Percentiles rank a stretch among this genome's conserved stretches.
Conservation (phyloP, 1,140 invertebrate genomes). For the Drosophila nasuta region DNA sequence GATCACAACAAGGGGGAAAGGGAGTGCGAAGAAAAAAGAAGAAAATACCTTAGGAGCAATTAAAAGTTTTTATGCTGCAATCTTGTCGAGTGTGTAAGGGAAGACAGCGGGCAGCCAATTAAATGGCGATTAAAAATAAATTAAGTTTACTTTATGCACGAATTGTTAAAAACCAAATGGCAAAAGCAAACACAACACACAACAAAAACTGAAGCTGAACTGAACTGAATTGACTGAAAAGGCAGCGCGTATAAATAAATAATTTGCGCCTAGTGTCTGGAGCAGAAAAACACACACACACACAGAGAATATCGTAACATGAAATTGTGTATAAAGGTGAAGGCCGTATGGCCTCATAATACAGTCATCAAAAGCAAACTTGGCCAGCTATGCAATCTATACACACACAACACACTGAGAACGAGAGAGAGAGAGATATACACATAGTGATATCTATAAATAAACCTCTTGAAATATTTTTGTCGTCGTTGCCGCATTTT, state of each 20-base stretch:
- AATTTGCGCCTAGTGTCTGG: constrained; percentile 38
- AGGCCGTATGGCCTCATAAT: constrained; percentile 48
- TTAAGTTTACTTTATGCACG: constrained; percentile 71
- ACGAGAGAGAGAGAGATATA: constrained; percentile 11
- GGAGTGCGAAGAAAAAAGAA: constrained; percentile 11
- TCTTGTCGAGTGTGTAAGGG: constrained; percentile 48
- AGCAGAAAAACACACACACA: not conserved
- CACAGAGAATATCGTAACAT: constrained; percentile 17
- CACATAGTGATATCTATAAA: constrained; percentile 32
- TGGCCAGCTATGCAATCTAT: constrained; percentile 30
- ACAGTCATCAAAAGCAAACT: constrained; percentile 47
- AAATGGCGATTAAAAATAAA: constrained; percentile 82
- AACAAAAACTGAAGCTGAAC: not conserved
- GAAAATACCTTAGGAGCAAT: constrained; percentile 66
- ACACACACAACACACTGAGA: constrained; percentile 12
- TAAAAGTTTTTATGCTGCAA: constrained; percentile 75
- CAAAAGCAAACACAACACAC: constrained; percentile 32
- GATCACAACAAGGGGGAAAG: constrained; percentile 1
- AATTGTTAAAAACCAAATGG: constrained; percentile 75
- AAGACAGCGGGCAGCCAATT: constrained; percentile 74
- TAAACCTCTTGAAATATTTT: constrained; percentile 43
- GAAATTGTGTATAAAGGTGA: constrained; percentile 70
- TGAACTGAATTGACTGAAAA: constrained; percentile 12
- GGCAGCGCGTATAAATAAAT: constrained; percentile 56
- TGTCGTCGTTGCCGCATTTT: constrained; percentile 64